A percentile compares a stretch with the other conserved stretches of the same genome.
Evolutionary conservation across 2,888 invertebrate genomes (phyloP).

Genomic region (Thyatira batis): DNA sequence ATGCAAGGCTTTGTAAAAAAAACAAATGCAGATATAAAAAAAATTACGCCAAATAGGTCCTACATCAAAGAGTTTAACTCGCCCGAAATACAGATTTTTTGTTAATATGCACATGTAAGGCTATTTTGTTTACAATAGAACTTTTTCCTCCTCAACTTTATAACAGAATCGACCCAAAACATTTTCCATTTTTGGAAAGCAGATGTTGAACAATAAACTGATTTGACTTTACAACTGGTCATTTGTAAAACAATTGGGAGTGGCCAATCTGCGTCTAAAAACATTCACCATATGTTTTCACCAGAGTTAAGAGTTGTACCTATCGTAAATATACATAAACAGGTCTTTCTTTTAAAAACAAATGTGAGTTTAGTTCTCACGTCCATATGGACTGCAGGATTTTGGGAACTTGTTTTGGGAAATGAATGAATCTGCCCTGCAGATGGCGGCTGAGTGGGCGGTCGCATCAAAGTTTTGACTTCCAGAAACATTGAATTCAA

Average conservation of each 20-base stretch:
- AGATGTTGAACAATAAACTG: slow-evolving; percentile 44
- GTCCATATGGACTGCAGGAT: slow-evolving; percentile 73
- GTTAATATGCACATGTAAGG: neutral
- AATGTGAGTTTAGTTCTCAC: slow-evolving; percentile 66
- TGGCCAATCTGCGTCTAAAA: slow-evolving; percentile 23
- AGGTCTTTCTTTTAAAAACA: slow-evolving; percentile 58
- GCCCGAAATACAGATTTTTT: neutral
- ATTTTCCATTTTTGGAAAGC: slow-evolving; percentile 26
- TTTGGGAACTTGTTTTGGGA: slow-evolving; percentile 63
- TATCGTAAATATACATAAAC: slow-evolving; percentile 50
- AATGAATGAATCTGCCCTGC: slow-evolving; percentile 68
- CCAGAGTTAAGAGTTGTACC: slow-evolving; percentile 13
- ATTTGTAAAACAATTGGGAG: slow-evolving; percentile 49
- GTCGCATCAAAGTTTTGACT: slow-evolving; percentile 58
- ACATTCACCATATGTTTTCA: slow-evolving; percentile 29
- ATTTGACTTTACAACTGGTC: slow-evolving; percentile 41
- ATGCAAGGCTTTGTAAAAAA: slow-evolving; percentile 2
- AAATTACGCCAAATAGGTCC: neutral
- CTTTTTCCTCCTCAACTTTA: neutral
- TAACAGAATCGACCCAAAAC: neutral
- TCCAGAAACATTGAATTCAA: slow-evolving; percentile 51
- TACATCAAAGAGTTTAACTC: neutral
- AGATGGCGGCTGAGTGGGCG: slow-evolving; percentile 59
- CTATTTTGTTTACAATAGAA: neutral
- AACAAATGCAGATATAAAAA: slow-evolving; percentile 13